These are phyloP conservation scores for Caenorhabditis macrosperma DNA, from an alignment of 2,888 invertebrate species.

Conservation along the genomic window DNA sequence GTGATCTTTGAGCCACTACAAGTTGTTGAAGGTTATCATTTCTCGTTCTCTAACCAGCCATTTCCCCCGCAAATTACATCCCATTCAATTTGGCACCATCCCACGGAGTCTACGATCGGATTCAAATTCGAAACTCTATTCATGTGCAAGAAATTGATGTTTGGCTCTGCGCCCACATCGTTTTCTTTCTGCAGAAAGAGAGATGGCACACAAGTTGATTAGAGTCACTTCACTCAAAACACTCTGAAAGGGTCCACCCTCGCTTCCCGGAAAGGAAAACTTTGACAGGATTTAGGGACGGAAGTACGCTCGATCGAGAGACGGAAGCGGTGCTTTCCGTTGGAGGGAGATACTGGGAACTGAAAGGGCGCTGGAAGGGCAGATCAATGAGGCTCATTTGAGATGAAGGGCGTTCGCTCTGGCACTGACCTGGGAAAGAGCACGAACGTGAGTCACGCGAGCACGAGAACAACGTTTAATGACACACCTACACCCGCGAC, in stretches of 20 bases:
- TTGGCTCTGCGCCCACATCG: slow-evolving; percentile 10
- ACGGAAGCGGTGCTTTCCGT: neutral
- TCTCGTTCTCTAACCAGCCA: neutral
- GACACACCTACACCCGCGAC: neutral
- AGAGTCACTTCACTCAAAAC: slow-evolving; percentile 38
- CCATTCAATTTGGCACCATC: neutral
- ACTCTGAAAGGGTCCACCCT: slow-evolving; percentile 14
- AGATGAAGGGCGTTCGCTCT: slow-evolving; percentile 11
- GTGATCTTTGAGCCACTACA: slow-evolving; percentile 37
- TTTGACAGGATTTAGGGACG: neutral
- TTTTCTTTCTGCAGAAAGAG: slow-evolving; percentile 12
- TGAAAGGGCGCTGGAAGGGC: neutral
- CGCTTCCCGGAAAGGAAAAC: slow-evolving; percentile 17
- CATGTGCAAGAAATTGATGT: slow-evolving; percentile 22
- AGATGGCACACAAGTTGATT: slow-evolving; percentile 42
- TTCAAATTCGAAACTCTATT: slow-evolving; percentile 12
- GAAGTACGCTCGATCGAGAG: slow-evolving; percentile 11
- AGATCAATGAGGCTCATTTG: slow-evolving; percentile 15
- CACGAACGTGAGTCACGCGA: neutral
- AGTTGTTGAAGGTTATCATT: slow-evolving; percentile 7
- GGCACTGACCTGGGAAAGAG: neutral
- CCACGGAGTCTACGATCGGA: slow-evolving; percentile 1
- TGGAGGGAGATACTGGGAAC: neutral
- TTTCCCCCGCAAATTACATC: neutral
- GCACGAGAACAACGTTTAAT: neutral